These are phyloP conservation scores for Rambutsinella grinnellia DNA, from an alignment of 2,888 invertebrate species.

Conservation along the genomic window DNA sequence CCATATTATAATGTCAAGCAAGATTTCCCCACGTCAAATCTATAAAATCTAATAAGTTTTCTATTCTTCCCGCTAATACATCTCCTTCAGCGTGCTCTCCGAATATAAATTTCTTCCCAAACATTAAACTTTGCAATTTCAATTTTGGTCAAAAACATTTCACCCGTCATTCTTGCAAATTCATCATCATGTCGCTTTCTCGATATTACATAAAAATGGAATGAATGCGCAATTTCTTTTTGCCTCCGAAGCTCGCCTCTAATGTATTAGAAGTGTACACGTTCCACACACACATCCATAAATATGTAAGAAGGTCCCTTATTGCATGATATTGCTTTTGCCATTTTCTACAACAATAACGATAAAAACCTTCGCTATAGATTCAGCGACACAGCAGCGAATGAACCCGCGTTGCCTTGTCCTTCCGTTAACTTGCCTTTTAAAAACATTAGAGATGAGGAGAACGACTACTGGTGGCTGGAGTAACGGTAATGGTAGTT, in stretches of 20 bases:
- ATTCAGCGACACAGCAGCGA: background rate
- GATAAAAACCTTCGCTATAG: conserved; percentile 1
- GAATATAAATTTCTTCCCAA: conserved; percentile 4
- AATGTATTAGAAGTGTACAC: background rate
- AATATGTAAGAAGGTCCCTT: conserved; percentile 10
- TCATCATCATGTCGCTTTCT: conserved; percentile 24
- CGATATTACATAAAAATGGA: conserved; percentile 6
- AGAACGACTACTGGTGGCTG: background rate
- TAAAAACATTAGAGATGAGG: background rate
- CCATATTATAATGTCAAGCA: conserved; percentile 13
- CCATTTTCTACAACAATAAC: conserved; percentile 20
- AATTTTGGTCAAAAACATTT: conserved; percentile 21
- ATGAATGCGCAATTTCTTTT: conserved; percentile 21
- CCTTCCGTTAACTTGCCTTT: conserved; percentile 16
- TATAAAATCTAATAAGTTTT: background rate
- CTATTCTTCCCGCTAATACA: background rate
- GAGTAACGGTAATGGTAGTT: background rate
- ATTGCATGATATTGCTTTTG: conserved; percentile 1
- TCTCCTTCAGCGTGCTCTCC: background rate
- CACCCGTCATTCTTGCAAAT: conserved; percentile 17
- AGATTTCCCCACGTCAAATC: conserved; percentile 5
- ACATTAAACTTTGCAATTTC: conserved; percentile 20
- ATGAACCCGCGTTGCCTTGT: conserved; percentile 2
- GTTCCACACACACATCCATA: conserved; percentile 2
- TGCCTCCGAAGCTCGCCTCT: background rate